Conservation (phyloP, 2,888 invertebrate genomes). For the Tricholauxania praeusta region DNA sequence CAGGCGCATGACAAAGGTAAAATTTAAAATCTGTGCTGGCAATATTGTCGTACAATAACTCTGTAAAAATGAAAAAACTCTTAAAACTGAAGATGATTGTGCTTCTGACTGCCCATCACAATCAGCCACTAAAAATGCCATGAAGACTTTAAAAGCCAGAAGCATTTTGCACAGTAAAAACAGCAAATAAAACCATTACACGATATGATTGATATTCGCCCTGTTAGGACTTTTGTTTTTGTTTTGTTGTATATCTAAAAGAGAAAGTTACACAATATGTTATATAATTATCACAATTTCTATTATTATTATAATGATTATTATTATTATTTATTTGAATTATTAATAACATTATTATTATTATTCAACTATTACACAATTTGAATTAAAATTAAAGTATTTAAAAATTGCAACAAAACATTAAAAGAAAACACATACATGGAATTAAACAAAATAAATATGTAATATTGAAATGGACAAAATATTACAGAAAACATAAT, state of each 20-base stretch:
- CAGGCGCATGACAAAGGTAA: too few relatives aligned
- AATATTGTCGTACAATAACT: too few relatives aligned
- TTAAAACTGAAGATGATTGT: too few relatives aligned
- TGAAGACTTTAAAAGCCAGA: too few relatives aligned
- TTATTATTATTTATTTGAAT: conserved; percentile 1
- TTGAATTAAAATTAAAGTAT: too few relatives aligned
- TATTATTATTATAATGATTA: conserved; percentile 19
- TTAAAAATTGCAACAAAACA: conserved; percentile 5
- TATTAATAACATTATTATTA: not conserved
- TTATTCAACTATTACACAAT: not conserved
- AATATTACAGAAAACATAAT: conserved; percentile 56
- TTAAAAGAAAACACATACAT: conserved; percentile 4
- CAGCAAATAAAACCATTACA: not conserved
- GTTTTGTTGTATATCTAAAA: conserved; percentile 20
- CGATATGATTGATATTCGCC: not conserved
- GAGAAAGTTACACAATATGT: not conserved
- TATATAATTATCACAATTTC: conserved; percentile 1
- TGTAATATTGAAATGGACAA: conserved; percentile 54
- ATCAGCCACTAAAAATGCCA: too few relatives aligned
- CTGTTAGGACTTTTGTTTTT: conserved; percentile 11
- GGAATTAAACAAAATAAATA: conserved; percentile 34
- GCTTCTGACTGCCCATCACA: too few relatives aligned
- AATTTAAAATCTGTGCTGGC: too few relatives aligned
- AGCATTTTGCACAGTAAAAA: not conserved
- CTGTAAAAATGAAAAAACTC: too few relatives aligned